Base-by-base conservation (phyloP, 1,140 invertebrate species). In the Anadara kagoshimensis region DNA sequence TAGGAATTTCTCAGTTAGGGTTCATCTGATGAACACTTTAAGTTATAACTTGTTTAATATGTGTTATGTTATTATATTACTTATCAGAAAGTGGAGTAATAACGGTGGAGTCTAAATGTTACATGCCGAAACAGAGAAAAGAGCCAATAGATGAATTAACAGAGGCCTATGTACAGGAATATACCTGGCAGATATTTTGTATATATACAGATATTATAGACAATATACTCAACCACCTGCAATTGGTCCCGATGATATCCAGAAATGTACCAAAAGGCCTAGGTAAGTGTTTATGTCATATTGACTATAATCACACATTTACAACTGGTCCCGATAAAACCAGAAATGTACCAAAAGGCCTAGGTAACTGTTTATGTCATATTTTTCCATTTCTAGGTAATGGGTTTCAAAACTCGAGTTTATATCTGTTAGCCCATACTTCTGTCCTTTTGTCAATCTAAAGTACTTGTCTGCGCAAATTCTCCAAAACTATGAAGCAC, bases 191-290 rank as follows among this genome's bases (percentile, higher is more conserved):
- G 26, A 67, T 83, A 16, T 85, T 83, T 69, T 84, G 76, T 72
- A 65, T 85, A 41, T 83, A 79, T 41, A 77, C 70, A 47, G 85
- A 86, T 61, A 65, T 81, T 20, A 76, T 86, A n/a, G 83, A 84
- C 29, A 69, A 73, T 16, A 49, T 82, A 44, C 53, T 86, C 29
- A 66, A 62, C 18, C 69, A 77, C 45, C 68, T 74, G 22, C 67
- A 75, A 16, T 65, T 83, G 16, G 51, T 72, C 5, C 69, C 70
- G 16, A 67, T 77, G 7, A 67, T 82, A 18, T 53, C 64, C 0
- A 71, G 81, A 29, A 72, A 78, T 20, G 54, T 63, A n/a, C 80
- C 81, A 0, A 56, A 51, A 29, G 70, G 66, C 12, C 49, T 78
- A 22, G 81, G 83, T 85, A 66, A 64, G 78, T 58, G 20, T 45